Evolutionary conservation across 1,140 invertebrate genomes (phyloP), one percentile per base, ranked within the genome.

Genomic region (Drosophila willistoni): DNA sequence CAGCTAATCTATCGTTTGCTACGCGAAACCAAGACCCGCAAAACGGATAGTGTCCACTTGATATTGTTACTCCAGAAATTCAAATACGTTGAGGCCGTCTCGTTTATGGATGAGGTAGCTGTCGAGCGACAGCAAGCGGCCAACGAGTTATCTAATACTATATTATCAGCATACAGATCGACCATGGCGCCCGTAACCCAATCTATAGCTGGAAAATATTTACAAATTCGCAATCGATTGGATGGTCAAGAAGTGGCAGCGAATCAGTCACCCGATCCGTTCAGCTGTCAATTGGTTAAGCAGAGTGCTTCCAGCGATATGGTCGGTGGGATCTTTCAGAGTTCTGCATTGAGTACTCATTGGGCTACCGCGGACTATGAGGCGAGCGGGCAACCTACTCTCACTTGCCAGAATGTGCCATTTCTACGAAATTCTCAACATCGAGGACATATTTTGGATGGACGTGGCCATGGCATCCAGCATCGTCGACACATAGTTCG

Each of bases 81-180:
- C n/a, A 90, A 90, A 59, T 92, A 91, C 14, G 78, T 92, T 17
- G 91, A 92, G 33, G 91, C 91, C 0, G 85, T 90, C 2, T 73
- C 77, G 0, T 89, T 87, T 9, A 80, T 92, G 78, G 83, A 92
- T 57, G 81, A 91, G 1, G 67, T 90, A 22, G 69, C 77, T 9
- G 66, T 36, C 6, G 62, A 71, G 9, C 66, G 61, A 7, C 61
- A 56, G 0, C 33, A 71, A 39, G 22, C 14, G 2, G 25, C 19
- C 1, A 69, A 70, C 1, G 66, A 73, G 0, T 36, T 64, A 14
- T 41, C 47, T 0, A 68, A 55, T 7, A 55, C 74, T 1, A 75
- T 92, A 7, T 42, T 92, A 9, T 68, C 79, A 0, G 81, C 91
- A 1, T 92, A 83, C 25, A 77, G 89, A 5, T 63, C 76, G 0